Conservation (phyloP, 2,113 vertebrate genomes). For the Neotragus pygmaeus region DNA sequence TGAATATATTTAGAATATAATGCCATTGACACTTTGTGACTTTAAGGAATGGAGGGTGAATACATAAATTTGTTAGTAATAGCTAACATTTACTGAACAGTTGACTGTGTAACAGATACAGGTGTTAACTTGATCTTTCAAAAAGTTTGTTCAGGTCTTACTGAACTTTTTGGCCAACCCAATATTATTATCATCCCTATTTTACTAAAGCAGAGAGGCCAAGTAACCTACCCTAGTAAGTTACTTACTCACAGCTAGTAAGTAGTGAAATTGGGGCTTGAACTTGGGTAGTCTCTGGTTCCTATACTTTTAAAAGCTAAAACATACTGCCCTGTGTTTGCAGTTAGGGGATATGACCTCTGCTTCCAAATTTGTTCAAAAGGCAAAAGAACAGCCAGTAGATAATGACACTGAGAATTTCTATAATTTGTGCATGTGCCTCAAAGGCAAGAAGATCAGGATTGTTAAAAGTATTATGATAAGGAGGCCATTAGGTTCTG, state of each 20-base stretch:
- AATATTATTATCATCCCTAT: background rate
- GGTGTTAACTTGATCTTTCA: background rate
- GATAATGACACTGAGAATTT: background rate
- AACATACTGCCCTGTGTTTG: background rate
- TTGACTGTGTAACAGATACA: background rate
- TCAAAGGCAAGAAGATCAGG: background rate
- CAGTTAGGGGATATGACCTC: background rate
- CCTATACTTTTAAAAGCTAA: background rate
- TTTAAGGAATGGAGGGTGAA: background rate
- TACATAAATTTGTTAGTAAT: background rate
- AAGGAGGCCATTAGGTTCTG: background rate
- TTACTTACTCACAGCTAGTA: background rate
- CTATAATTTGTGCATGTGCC: constrained; percentile 24
- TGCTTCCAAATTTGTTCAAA: background rate
- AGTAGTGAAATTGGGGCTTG: background rate
- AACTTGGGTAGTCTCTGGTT: background rate
- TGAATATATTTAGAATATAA: background rate
- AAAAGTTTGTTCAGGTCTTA: background rate
- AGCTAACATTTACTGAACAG: background rate
- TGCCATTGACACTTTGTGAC: background rate
- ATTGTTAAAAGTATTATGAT: background rate
- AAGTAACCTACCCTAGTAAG: background rate
- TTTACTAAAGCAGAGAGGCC: background rate
- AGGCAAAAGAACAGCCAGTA: background rate
- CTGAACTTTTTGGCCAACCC: background rate